Percentiles rank a stretch among this genome's conserved stretches.
phyloP scores from a whole-genome alignment of 2,113 vertebrate species.

The Pseudorhombus dupliciocellatus region DNA sequence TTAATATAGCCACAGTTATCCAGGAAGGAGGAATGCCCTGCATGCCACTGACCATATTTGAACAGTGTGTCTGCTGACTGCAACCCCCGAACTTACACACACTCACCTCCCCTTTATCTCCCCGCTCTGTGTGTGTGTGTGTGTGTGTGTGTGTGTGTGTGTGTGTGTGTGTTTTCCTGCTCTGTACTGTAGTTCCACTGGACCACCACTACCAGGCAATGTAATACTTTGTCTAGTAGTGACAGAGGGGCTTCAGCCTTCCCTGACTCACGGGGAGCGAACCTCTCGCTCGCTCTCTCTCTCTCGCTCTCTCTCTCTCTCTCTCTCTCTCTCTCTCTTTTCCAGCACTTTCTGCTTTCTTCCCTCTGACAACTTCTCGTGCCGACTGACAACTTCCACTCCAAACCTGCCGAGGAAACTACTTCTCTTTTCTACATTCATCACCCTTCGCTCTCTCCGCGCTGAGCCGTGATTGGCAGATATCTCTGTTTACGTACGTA shows the following conservation, averaged over 20 bases:
- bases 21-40: constrained; percentile 75
- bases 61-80: constrained; percentile 58
- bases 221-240: constrained; percentile 59
- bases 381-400: constrained; percentile 69
- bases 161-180: constrained; percentile 14
- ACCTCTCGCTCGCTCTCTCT: constrained; percentile 69
- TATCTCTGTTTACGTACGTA: background rate
- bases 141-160: constrained; percentile 4
- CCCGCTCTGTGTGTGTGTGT: constrained; percentile 17
- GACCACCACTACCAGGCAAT: constrained; percentile 67
- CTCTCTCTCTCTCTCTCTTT: constrained; percentile 68
- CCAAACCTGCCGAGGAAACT: constrained; percentile 46
- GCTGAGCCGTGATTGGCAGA: constrained; percentile 18
- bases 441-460: constrained; percentile 6
- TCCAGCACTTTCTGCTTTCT: constrained; percentile 72
- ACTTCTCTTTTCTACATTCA: constrained; percentile 21
- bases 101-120: constrained; percentile 45
- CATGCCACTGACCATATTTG: constrained; percentile 80
- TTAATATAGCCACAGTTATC: constrained; percentile 78
- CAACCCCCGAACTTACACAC: constrained; percentile 52
- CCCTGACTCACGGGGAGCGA: constrained; percentile 54
- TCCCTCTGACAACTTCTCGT: constrained; percentile 52
- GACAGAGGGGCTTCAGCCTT: constrained; percentile 36
- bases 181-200: constrained; percentile 61
- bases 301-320: constrained; percentile 51